phyloP scores from a whole-genome alignment of 2,797 vertebrate genomes.

The Danio aesculapii region DNA sequence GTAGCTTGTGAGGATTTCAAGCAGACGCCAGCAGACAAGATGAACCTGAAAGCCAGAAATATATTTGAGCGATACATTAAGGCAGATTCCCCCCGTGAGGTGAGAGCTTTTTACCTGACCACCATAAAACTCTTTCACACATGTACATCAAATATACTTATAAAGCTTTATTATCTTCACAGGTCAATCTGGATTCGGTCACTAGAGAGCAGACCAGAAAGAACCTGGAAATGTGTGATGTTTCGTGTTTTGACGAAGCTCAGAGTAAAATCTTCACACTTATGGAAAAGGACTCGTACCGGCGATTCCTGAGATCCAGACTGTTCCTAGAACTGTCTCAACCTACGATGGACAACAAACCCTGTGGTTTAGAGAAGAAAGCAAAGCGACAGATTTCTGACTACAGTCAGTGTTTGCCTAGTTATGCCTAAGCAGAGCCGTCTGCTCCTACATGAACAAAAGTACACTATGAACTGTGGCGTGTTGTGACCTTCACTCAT shows the following conservation, averaged over 20 bases:
- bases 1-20: conserved; percentile 90
- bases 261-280: conserved; percentile 90
- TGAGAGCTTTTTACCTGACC: conserved; percentile 48
- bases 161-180: neutral
- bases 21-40: conserved; percentile 75
- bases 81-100: conserved; percentile 87
- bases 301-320: conserved; percentile 89
- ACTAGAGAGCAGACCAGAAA: conserved; percentile 85
- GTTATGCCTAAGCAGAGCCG: conserved; percentile 67
- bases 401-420: conserved; percentile 58
- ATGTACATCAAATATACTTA: neutral
- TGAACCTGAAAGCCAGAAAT: conserved; percentile 81
- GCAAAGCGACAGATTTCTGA: conserved; percentile 61
- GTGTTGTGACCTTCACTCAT: neutral
- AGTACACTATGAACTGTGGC: neutral
- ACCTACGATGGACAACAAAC: conserved; percentile 43
- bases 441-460: conserved; percentile 10
- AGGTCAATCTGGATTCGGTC: conserved; percentile 92
- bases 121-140: neutral
- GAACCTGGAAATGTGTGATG: conserved; percentile 78
- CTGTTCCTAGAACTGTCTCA: conserved; percentile 80
- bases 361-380: conserved; percentile 72
- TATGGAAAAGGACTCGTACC: conserved; percentile 96
- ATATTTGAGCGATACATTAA: conserved; percentile 87
- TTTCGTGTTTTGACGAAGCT: conserved; percentile 86